phyloP scores from a whole-genome alignment of 2,113 vertebrate genomes.

The Pomatostomus ruficeps region DNA sequence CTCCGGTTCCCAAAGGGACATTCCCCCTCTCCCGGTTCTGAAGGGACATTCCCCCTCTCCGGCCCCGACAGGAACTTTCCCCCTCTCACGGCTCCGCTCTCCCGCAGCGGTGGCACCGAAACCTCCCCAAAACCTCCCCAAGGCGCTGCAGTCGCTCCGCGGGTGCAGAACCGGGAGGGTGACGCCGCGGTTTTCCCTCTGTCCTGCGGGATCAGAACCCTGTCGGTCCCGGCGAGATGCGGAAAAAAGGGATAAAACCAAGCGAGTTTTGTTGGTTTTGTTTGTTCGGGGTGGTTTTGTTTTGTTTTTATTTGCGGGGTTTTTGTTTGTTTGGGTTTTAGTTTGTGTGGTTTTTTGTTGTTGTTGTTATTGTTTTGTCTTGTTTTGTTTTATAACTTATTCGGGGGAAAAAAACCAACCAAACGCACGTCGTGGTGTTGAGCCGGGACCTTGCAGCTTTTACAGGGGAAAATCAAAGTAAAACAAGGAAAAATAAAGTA shows the following conservation, averaged over 20 bases:
- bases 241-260: background rate
- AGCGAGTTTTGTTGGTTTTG: background rate
- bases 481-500: background rate
- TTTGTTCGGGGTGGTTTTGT: background rate
- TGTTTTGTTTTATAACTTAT: background rate
- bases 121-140: background rate
- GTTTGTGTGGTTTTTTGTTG: too few relatives aligned
- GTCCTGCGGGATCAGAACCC: background rate
- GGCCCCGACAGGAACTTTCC: too few relatives aligned
- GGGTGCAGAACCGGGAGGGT: background rate
- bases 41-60: background rate
- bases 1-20: too few relatives aligned
- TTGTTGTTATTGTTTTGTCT: background rate
- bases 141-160: rapidly evolving
- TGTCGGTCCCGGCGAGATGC: background rate
- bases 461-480: background rate
- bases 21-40: too few relatives aligned
- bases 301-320: background rate
- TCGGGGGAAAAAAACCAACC: background rate
- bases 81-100: too few relatives aligned
- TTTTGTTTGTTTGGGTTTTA: background rate
- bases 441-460: background rate
- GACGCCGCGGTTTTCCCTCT: background rate
- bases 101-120: background rate
- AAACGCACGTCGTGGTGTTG: background rate